Base-by-base conservation (phyloP, 2,113 vertebrate genomes). In the Sylvilagus bachmani region DNA sequence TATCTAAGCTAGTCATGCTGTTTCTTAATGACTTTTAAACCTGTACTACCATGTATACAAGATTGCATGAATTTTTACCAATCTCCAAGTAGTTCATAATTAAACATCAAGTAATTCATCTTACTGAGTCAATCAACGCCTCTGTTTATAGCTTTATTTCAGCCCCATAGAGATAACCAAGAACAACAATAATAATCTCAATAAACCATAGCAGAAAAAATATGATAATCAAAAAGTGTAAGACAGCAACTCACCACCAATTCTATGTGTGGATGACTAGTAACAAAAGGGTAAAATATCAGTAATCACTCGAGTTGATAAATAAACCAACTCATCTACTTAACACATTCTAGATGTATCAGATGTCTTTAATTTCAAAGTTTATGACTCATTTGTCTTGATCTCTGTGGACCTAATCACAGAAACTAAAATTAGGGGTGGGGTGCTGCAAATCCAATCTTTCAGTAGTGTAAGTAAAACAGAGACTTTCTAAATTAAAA, bases 21-120 rank as follows among this genome's bases (percentile, higher is more conserved):
- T 95, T 97, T 95, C 89, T 97, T 96, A 97, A 97, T 97, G 95
- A 97, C 93, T 97, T 97, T 96, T 96, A 96, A 97, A 97, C 95
- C 93, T 95, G 89, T 74, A 90, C 38, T 49, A 86, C 62, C 66
- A 97, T 2, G 91, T 97, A 92, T 95, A 96, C 75, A 93, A 97
- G 83, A 85, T 62, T 84, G 55, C 71, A 95, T 95, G 79, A 86
- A 96, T 96, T 96, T 96, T 97, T 96, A 96, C 94, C 74, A 95
- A 90, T 95, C 70, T 96, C 82, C 91, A 97, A 95, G 91, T 97
- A 96, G 95, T 95, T 97, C 53, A 67, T 97, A 95, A 97, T 97
- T 96, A 97, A 97, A 96, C 75, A 96, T 83, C 64, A 97, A 95
- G 82, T 90, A 64, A 96, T 95, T 95, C 55, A 89, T 95, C 70